Conservation (phyloP, 2,888 invertebrate species). For the Paralinhomoeus sp. region DNA sequence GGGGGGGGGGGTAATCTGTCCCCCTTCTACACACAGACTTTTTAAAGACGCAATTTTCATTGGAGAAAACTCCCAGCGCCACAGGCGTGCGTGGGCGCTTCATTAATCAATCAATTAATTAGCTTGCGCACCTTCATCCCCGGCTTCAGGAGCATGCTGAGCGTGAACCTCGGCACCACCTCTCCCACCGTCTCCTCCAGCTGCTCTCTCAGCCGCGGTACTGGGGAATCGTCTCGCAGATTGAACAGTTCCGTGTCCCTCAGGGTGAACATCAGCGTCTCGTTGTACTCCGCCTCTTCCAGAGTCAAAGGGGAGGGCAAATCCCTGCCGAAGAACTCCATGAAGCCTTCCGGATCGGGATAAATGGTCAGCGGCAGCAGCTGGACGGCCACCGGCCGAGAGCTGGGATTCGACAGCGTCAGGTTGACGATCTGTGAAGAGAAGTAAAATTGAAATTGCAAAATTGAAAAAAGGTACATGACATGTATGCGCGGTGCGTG, state of each 20-base stretch:
- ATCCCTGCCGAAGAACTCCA: conserved; percentile 21
- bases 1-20: too few species aligned
- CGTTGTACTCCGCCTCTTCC: conserved; percentile 27
- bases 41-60: too few species aligned
- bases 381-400: conserved; percentile 45
- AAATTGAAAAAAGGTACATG: not conserved
- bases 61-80: too few species aligned
- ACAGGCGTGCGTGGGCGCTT: too few species aligned
- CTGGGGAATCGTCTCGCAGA: conserved; percentile 19
- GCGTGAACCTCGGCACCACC: conserved; percentile 32
- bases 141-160: conserved; percentile 39
- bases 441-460: not conserved
- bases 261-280: conserved; percentile 30
- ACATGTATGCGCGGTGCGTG: not conserved
- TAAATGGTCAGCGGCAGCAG: conserved; percentile 46
- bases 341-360: conserved; percentile 38
- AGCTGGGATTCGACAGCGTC: conserved; percentile 48
- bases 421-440: conserved; percentile 36
- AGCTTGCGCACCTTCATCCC: conserved; percentile 33
- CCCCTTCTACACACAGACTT: too few species aligned
- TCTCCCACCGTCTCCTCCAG: conserved; percentile 28
- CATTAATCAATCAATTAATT: too few species aligned
- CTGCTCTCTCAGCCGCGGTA: conserved; percentile 26
- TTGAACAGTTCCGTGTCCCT: conserved; percentile 23
- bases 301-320: conserved; percentile 8